Evolutionary conservation across 2,888 invertebrate genomes (phyloP), one percentile per base, ranked within the genome.

Genomic region (Seira musarum): DNA sequence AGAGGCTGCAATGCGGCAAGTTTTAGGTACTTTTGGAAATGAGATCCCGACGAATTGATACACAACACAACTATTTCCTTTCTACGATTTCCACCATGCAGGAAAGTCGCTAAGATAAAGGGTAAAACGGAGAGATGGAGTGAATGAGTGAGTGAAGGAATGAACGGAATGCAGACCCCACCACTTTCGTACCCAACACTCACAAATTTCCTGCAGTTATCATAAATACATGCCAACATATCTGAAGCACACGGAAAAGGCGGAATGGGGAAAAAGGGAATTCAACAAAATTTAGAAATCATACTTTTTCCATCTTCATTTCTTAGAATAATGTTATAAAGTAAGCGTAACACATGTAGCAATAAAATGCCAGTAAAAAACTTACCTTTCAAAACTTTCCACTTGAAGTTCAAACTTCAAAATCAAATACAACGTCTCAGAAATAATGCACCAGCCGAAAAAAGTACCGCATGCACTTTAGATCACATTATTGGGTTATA

Each of bases 1-100:
- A 8, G 57, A 66, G 60, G 77, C 77, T 77, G 77, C 77, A 77
- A 70, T 77, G 77, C 77, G 66, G 77, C 65, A 77, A 53, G 25
- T 77, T 77, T 65, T 77, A 77, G 77, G 77, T 77, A 77, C 57
- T 70, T 71, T 63, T 63, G 3, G n/a, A 17, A 64, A 15, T 17
- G 8, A 72, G 49, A 72, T 65, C 30, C 64, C 46, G 49, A 17
- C 57, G 57, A 13, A 70, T 70, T 22, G 24, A 57, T 69, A 60
- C 19, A 17, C 57, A 69, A 40, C 24, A 13, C 53, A 53, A 35
- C 17, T 49, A 49, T 53, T 22, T 24, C 57, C 15, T 40, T n/a
- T 2, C 15, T 30, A 57, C 49, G 19, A 57, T 17, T 15, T 21
- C 15, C n/a, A 21, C 46, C 53, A 67, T n/a, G n/a, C n/a, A n/a